Conservation (phyloP, 2,888 invertebrate species). For the Oegoconia quadripuncta region DNA sequence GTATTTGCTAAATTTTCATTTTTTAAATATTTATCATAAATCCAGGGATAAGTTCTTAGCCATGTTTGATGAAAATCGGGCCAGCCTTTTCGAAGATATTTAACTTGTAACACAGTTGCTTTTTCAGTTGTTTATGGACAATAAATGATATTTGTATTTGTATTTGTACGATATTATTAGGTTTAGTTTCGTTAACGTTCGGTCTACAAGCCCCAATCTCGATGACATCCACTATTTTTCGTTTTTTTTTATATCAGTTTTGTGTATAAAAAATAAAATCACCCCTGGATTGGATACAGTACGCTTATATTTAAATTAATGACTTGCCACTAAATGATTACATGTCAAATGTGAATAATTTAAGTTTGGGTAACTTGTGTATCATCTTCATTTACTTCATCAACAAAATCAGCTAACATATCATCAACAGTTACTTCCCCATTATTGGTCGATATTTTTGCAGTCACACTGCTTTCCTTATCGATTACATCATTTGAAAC, state of each 20-base stretch:
- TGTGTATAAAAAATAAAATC: neutral
- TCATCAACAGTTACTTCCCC: constrained; percentile 49
- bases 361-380: constrained; percentile 25
- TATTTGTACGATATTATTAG: too few species aligned
- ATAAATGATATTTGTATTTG: too few species aligned
- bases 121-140: too few species aligned
- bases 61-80: too few species aligned
- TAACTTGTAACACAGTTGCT: too few species aligned
- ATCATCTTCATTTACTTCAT: constrained; percentile 56
- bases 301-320: neutral
- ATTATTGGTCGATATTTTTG: constrained; percentile 22
- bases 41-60: too few species aligned
- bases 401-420: constrained; percentile 72
- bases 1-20: too few species aligned
- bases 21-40: too few species aligned
- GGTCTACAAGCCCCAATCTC: too few species aligned
- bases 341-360: constrained; percentile 2
- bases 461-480: constrained; percentile 21
- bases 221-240: too few species aligned
- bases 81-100: too few species aligned
- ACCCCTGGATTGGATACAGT: neutral
- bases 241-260: neutral
- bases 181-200: too few species aligned
- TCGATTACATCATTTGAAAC: constrained; percentile 8
- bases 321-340: neutral